Evolutionary conservation across 1,140 invertebrate genomes (phyloP).

Genomic region (Plodia interpunctella): DNA sequence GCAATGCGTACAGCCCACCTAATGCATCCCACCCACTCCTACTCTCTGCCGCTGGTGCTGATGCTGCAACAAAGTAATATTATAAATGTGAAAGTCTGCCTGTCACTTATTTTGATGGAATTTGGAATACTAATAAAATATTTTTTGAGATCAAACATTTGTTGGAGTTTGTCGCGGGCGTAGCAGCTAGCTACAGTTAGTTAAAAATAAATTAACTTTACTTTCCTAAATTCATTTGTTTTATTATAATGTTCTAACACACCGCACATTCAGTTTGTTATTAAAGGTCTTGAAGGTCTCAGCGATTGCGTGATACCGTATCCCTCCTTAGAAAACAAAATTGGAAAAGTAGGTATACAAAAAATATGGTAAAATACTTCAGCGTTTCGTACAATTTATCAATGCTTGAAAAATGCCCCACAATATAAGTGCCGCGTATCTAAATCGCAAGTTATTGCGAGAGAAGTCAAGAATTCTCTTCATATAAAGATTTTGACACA

Average conservation of each 20-base stretch:
- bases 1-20: slow-evolving; percentile 77
- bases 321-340: not conserved
- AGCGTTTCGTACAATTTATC: not conserved
- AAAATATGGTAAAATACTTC: not conserved
- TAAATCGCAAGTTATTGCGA: not conserved
- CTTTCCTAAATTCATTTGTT: too few species aligned
- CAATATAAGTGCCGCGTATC: not conserved
- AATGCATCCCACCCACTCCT: slow-evolving; percentile 56
- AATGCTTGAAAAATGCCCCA: not conserved
- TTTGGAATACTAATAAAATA: too few species aligned
- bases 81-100: too few species aligned
- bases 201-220: not conserved
- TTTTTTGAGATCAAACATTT: too few species aligned
- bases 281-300: not conserved
- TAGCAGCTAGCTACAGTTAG: too few species aligned
- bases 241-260: too few species aligned
- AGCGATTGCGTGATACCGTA: too few species aligned
- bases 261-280: too few species aligned
- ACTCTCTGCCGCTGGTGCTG: slow-evolving; percentile 34
- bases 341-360: not conserved
- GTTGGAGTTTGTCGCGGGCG: too few species aligned
- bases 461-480: not conserved
- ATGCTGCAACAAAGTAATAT: slow-evolving; percentile 16
- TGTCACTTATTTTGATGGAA: too few species aligned
- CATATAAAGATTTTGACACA: too few species aligned